phyloP scores from a whole-genome alignment of 2,113 vertebrate genomes.

The Casuarius casuarius region DNA sequence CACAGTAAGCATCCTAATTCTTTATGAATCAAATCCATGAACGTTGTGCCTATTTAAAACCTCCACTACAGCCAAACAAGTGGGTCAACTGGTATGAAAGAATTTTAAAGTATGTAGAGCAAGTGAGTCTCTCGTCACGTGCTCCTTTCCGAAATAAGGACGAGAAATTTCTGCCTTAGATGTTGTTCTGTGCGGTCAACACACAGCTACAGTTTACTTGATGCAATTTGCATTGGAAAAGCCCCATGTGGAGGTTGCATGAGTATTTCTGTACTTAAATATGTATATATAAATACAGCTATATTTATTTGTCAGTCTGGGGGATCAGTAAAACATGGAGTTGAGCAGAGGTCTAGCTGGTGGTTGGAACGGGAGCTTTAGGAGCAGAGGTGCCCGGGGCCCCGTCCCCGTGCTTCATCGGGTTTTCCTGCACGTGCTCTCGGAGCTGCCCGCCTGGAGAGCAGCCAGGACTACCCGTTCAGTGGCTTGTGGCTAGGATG shows the following conservation, averaged over 20 bases:
- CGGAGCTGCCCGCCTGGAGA: neutral
- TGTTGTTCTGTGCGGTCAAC: neutral
- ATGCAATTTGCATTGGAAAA: neutral
- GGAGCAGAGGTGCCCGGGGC: neutral
- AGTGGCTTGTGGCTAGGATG: neutral
- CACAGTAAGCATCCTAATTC: neutral
- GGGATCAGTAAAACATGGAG: neutral
- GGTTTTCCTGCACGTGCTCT: neutral
- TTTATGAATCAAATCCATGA: neutral
- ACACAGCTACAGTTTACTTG: neutral
- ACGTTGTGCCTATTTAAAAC: neutral
- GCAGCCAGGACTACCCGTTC: neutral
- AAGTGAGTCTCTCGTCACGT: neutral
- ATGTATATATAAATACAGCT: too few relatives aligned
- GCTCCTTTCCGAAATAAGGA: neutral
- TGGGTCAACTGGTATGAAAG: neutral
- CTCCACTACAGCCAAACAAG: neutral
- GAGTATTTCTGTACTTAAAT: rapidly evolving
- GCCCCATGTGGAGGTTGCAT: neutral
- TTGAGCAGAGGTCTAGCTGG: rapidly evolving
- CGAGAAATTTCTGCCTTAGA: neutral
- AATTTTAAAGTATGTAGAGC: neutral
- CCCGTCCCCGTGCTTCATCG: rapidly evolving
- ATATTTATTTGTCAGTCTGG: rapidly evolving
- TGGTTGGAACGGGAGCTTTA: neutral